These are phyloP conservation scores for Podocnemis expansa DNA, from an alignment of 2,113 vertebrate genomes.

Conservation along the genomic window DNA sequence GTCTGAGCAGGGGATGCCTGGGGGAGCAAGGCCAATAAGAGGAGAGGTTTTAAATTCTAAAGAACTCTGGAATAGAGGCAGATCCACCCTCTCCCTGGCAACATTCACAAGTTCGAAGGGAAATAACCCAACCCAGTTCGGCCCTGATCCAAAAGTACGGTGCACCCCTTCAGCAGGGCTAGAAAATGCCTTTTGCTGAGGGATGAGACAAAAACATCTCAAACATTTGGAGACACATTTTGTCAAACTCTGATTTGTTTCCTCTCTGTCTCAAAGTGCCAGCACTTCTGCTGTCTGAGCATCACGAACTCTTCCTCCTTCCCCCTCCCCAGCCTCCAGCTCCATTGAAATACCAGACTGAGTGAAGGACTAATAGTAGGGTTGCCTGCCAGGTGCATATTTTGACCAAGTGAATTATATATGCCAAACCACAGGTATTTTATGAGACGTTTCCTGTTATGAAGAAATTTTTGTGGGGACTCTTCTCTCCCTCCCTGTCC, in stretches of 20 bases:
- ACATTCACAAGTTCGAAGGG: background rate
- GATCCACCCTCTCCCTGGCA: background rate
- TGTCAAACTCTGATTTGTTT: accelerated
- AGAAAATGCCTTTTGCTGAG: background rate
- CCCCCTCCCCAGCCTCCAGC: background rate
- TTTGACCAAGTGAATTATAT: conserved; percentile 69
- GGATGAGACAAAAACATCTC: background rate
- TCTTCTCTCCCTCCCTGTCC: conserved; percentile 45
- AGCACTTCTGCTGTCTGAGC: background rate
- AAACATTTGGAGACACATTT: background rate
- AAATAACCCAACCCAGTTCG: background rate
- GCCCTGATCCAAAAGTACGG: background rate
- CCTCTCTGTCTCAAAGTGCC: accelerated
- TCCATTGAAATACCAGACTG: conserved; percentile 75
- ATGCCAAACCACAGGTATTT: conserved; percentile 85
- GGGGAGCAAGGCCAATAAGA: background rate
- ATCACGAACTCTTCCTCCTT: accelerated
- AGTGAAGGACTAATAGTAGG: conserved; percentile 70
- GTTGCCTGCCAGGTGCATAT: conserved; percentile 80
- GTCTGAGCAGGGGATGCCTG: background rate
- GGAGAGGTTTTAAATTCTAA: background rate
- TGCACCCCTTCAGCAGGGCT: background rate
- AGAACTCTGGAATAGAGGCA: background rate
- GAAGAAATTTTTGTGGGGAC: conserved; percentile 79
- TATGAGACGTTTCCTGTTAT: conserved; percentile 86